Conservation (phyloP, 1,140 invertebrate genomes). For the Plutomurus gul region DNA sequence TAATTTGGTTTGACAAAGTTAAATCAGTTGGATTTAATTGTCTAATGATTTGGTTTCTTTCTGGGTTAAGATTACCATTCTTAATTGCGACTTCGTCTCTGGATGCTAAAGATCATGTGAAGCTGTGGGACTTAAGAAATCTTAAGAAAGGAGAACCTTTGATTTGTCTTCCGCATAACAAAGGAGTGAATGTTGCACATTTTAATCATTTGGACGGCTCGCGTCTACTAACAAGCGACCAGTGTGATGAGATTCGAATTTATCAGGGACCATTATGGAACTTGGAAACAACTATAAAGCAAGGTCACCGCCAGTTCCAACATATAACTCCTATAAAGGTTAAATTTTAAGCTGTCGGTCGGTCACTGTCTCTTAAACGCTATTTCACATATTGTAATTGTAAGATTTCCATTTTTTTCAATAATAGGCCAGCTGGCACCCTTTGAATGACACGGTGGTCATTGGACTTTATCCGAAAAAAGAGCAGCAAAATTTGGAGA, state of each 20-base stretch:
- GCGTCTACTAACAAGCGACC: slow-evolving; percentile 47
- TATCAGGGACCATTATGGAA: slow-evolving; percentile 48
- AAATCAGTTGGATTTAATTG: not conserved
- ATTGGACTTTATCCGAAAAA: slow-evolving; percentile 47
- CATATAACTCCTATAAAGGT: slow-evolving; percentile 50
- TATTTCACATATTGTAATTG: not conserved
- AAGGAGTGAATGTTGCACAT: slow-evolving; percentile 41
- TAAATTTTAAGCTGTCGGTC: not conserved
- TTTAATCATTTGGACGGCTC: slow-evolving; percentile 41
- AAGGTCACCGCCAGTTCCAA: slow-evolving; percentile 52
- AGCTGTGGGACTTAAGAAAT: slow-evolving; percentile 48
- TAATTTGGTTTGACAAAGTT: not conserved
- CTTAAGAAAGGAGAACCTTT: slow-evolving; percentile 32
- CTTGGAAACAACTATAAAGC: slow-evolving; percentile 19
- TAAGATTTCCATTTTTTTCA: not conserved
- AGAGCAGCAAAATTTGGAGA: not conserved
- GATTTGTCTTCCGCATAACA: not conserved
- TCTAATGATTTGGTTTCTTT: not conserved
- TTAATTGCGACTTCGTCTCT: slow-evolving; percentile 42
- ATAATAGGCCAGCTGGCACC: slow-evolving; percentile 50
- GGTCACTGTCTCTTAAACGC: not conserved
- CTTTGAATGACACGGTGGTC: slow-evolving; percentile 43
- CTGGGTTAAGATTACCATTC: slow-evolving; percentile 35
- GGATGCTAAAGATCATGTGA: slow-evolving; percentile 4
- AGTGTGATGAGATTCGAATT: slow-evolving; percentile 45